phyloP scores from a whole-genome alignment of 2,888 invertebrate species.

The Pseudanteris insignis region DNA sequence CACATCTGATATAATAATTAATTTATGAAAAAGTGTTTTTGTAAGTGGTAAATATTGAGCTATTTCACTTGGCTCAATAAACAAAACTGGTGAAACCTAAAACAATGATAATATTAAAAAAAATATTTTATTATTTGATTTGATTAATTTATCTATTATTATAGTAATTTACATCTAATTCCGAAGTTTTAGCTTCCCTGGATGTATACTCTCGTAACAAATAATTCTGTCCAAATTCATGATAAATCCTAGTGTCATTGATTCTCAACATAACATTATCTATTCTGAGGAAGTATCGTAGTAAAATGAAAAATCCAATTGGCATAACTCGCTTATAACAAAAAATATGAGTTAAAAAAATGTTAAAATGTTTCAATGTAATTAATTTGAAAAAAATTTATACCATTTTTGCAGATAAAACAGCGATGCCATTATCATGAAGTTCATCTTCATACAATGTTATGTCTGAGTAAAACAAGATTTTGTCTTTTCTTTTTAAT shows the following conservation, averaged over 20 bases:
- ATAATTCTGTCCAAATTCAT: conserved; percentile 79
- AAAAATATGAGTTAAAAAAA: too few species aligned
- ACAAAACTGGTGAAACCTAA: conserved; percentile 71
- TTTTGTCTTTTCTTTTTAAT: conserved; percentile 88
- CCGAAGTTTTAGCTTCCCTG: conserved; percentile 77
- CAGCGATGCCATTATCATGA: conserved; percentile 96
- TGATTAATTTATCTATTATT: neutral
- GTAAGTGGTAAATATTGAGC: conserved; percentile 73
- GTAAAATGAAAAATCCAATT: conserved; percentile 86
- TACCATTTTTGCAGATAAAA: conserved; percentile 92
- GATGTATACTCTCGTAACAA: conserved; percentile 85
- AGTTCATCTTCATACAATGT: conserved; percentile 97
- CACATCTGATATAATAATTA: conserved; percentile 53
- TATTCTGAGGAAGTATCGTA: conserved; percentile 92
- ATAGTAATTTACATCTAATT: conserved; percentile 70
- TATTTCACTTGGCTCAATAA: conserved; percentile 76
- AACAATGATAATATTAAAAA: conserved; percentile 19
- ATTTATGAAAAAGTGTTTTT: conserved; percentile 66
- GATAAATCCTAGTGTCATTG: conserved; percentile 88
- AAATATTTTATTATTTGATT: neutral
- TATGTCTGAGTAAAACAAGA: conserved; percentile 92
- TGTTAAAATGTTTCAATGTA: too few species aligned
- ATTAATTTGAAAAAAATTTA: conserved; percentile 59
- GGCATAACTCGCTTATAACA: conserved; percentile 93
- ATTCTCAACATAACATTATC: conserved; percentile 90